Conservation (phyloP, 2,888 invertebrate genomes). For the Seira ritae region DNA sequence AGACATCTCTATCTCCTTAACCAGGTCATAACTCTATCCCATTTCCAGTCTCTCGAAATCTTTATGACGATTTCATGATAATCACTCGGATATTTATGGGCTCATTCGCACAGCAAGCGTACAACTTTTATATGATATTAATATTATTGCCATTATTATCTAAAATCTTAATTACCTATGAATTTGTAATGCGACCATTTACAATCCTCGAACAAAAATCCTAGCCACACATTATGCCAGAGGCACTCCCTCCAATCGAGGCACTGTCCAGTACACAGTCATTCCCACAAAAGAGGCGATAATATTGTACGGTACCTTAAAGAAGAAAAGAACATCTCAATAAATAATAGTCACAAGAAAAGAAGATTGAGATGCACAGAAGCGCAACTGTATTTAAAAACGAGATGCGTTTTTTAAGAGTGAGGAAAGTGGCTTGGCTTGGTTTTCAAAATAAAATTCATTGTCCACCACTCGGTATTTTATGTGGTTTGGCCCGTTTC, state of each 20-base stretch:
- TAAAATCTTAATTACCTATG: conserved; percentile 61
- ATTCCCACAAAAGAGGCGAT: conserved; percentile 36
- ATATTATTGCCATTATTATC: conserved; percentile 60
- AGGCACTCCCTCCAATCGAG: conserved; percentile 31
- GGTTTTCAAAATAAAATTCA: conserved; percentile 6
- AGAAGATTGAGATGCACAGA: conserved; percentile 8
- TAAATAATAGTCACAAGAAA: conserved; percentile 32
- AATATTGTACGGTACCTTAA: conserved; percentile 51
- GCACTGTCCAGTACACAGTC: not conserved
- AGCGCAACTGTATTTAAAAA: too few species aligned
- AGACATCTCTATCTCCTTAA: conserved; percentile 49
- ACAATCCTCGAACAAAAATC: not conserved
- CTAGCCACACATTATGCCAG: conserved; percentile 37
- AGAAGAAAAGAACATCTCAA: conserved; percentile 45
- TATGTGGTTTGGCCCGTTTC: not conserved
- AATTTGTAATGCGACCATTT: conserved; percentile 45
- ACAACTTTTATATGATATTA: conserved; percentile 38
- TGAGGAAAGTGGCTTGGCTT: not conserved
- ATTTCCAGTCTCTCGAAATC: conserved; percentile 16
- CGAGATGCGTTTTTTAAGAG: not conserved
- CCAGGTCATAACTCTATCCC: conserved; percentile 43
- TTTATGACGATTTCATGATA: conserved; percentile 11
- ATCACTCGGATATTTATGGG: conserved; percentile 52
- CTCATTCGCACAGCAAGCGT: conserved; percentile 52
- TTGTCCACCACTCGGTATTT: conserved; percentile 24